A percentile compares a stretch with the other conserved stretches of the same genome.
Conservation (phyloP, 2,888 invertebrate genomes). For the Leptopilina syphax region DNA sequence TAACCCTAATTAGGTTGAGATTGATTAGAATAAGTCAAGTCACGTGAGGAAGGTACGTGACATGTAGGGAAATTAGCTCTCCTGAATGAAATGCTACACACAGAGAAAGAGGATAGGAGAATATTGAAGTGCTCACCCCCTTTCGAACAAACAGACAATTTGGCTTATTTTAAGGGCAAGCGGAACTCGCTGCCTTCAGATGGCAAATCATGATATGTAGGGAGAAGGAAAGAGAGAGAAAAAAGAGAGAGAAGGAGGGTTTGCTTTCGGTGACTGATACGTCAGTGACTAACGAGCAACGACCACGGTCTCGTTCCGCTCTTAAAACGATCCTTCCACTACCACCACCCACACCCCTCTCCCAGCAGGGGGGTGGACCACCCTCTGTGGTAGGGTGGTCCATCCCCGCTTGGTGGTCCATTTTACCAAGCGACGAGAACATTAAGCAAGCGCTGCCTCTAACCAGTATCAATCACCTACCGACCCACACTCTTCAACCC, state of each 20-base stretch:
- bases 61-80: slow-evolving; percentile 26
- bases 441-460: slow-evolving; percentile 71
- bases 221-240: no score
- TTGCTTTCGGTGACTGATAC: slow-evolving; percentile 74
- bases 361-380: no score
- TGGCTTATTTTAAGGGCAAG: slow-evolving; percentile 68
- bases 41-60: slow-evolving; percentile 21
- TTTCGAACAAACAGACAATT: slow-evolving; percentile 71
- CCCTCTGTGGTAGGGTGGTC: slow-evolving; percentile 55
- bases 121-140: slow-evolving; percentile 32
- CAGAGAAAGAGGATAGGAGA: slow-evolving; percentile 47
- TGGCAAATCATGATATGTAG: not conserved
- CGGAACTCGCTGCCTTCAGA: slow-evolving; percentile 28
- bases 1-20: no score
- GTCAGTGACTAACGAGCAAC: slow-evolving; percentile 72
- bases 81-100: slow-evolving; percentile 39
- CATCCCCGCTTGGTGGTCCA: slow-evolving; percentile 14
- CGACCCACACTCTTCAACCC: slow-evolving; percentile 54
- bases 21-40: not conserved
- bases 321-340: slow-evolving; percentile 51
- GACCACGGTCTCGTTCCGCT: slow-evolving; percentile 65
- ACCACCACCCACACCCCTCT: no score
- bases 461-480: slow-evolving; percentile 73
- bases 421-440: slow-evolving; percentile 56
- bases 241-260: slow-evolving; percentile 60